Percentiles rank a stretch among this genome's conserved stretches.
Evolutionary conservation across 2,113 vertebrate species (phyloP).

Genomic region (Parus major): DNA sequence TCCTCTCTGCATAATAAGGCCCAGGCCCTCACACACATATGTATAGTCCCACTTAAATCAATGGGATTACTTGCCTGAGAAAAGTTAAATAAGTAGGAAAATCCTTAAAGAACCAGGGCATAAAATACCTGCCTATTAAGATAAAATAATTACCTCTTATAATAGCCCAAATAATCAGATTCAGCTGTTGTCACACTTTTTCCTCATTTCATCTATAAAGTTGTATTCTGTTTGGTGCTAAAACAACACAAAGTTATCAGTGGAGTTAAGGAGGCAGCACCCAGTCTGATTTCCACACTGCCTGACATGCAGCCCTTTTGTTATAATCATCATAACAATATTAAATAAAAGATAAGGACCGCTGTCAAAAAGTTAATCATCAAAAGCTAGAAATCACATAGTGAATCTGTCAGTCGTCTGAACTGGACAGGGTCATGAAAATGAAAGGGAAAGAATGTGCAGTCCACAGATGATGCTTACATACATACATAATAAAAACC

Average conservation of each 20-base stretch:
- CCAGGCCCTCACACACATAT: neutral
- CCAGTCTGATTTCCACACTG: conserved; percentile 1
- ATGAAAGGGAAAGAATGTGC: conserved; percentile 20
- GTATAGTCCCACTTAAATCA: neutral
- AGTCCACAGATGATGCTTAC: conserved; percentile 30
- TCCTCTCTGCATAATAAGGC: neutral
- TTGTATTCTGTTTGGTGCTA: neutral
- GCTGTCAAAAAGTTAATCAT: neutral
- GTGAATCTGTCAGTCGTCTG: conserved; percentile 1
- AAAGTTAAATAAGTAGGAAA: conserved; percentile 8
- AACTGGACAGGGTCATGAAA: neutral
- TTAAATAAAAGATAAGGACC: conserved; percentile 44
- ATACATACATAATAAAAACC: conserved; percentile 56
- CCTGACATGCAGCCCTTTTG: neutral
- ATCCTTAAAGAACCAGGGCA: neutral
- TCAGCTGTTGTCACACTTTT: neutral
- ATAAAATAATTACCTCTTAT: neutral
- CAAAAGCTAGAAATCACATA: conserved; percentile 2
- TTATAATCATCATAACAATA: neutral
- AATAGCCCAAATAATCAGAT: neutral
- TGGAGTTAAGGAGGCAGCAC: conserved; percentile 6
- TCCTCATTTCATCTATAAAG: neutral
- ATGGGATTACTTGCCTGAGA: neutral
- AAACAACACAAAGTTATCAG: neutral
- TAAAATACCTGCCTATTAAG: neutral